Evolutionary conservation across 2,888 invertebrate species (phyloP), one percentile per base, ranked within the genome.

Genomic region (Eilema griseolum): DNA sequence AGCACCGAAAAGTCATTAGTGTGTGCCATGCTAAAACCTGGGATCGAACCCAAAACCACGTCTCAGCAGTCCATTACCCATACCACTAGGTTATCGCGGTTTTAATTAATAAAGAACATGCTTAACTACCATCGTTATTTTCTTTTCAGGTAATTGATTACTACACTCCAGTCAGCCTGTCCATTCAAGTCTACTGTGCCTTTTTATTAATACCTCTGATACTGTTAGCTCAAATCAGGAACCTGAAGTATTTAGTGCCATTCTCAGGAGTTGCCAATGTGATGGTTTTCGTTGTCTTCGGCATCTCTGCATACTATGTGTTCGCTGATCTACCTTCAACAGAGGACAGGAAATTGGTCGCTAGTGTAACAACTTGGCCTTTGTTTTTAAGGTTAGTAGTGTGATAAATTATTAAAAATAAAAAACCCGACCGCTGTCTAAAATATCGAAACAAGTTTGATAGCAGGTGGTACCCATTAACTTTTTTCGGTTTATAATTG

Each of bases 241-340:
- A 98, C 84, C 94, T 99, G 4, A 98, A 97, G 88, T 97, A 97
- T 83, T 92, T 99, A 78, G 98, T 99, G 20, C 98, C 98, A 0
- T 98, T 99, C 88, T 99, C 99, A 0, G 96, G 97, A 63, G 87
- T 98, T 26, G 99, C 99, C 64, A 99, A 99, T 87, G 78, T 97
- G 0, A 96, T 98, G 68, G 97, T 99, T 86, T 93, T 98, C 0
- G 88, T 96, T 0, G 97, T 98, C 0, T 97, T 99, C 78, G 96
- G 94, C 28, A 97, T 99, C 76, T 98, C 98, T 0, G 95, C 98
- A 78, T 98, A 97, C 89, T 98, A 97, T 87, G 96, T 98, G 85
- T 97, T 98, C 85, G 94, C 93, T 52, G 92, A 93, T 64, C 91
- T 95, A 71, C 93, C 96, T 0, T 83, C 90, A 0, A 70, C 89